Evolutionary conservation across 2,797 vertebrate genomes (phyloP).

Genomic region (Liasis olivaceus): DNA sequence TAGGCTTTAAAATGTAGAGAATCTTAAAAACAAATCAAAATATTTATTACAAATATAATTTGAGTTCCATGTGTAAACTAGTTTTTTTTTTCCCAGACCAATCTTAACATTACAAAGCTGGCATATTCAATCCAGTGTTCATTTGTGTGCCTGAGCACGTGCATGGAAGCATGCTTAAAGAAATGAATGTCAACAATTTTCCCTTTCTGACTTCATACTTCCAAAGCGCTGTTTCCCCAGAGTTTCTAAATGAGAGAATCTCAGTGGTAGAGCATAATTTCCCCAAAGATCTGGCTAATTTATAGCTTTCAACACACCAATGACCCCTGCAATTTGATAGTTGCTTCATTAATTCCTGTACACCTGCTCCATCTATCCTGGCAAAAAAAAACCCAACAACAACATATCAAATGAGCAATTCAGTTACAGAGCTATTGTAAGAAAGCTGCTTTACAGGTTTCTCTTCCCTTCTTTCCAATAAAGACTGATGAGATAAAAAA

Average conservation of each 20-base stretch:
- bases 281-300: conserved; percentile 71
- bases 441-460: conserved; percentile 31
- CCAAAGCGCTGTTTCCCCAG: conserved; percentile 52
- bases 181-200: conserved; percentile 37
- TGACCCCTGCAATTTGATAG: conserved; percentile 68
- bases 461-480: conserved; percentile 9
- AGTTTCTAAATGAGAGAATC: conserved; percentile 63
- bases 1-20: not conserved
- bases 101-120: not conserved
- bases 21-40: not conserved
- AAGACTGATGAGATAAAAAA: conserved; percentile 41
- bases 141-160: not conserved
- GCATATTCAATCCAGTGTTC: not conserved
- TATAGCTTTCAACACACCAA: conserved; percentile 70
- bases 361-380: conserved; percentile 66
- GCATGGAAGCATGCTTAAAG: not conserved
- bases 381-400: conserved; percentile 48
- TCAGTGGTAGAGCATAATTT: conserved; percentile 70
- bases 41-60: not conserved
- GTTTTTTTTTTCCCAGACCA: not conserved
- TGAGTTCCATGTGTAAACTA: not conserved
- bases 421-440: conserved; percentile 37
- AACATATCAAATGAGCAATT: conserved; percentile 57
- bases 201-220: conserved; percentile 32
- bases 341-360: conserved; percentile 74